phyloP scores from a whole-genome alignment of 2,797 vertebrate genomes.

The Xerus rutilus region DNA sequence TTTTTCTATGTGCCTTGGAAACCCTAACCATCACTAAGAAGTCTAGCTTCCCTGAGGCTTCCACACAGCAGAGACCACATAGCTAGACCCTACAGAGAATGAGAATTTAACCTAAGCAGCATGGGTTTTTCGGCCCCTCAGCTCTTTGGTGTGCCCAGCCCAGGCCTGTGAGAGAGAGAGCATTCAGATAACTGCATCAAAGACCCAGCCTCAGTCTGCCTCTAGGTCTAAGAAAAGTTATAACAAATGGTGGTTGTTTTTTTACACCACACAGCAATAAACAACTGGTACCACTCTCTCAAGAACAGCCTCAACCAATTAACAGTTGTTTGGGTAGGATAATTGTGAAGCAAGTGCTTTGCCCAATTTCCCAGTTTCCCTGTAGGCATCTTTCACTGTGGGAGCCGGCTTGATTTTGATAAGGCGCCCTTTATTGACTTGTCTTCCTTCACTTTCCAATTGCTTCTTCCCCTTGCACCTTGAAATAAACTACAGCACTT shows the following conservation, averaged over 20 bases:
- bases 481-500: not conserved
- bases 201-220: not conserved
- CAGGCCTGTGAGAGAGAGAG: no score
- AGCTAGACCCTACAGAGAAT: not conserved
- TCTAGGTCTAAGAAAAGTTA: not conserved
- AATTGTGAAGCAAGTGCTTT: not conserved
- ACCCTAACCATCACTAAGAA: not conserved
- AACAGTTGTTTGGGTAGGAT: not conserved
- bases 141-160: not conserved
- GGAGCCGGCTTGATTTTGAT: not conserved
- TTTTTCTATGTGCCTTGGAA: not conserved
- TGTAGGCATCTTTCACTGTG: not conserved
- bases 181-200: not conserved
- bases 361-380: no score
- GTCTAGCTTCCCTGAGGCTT: not conserved
- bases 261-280: not conserved
- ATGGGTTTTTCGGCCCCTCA: not conserved
- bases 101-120: not conserved
- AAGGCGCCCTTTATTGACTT: not conserved
- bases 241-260: not conserved
- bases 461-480: not conserved
- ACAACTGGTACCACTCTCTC: not conserved
- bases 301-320: not conserved
- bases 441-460: not conserved
- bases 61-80: rapidly evolving